These are phyloP conservation scores for Contarinia nasturtii DNA, from an alignment of 1,140 invertebrate species.

Conservation along the genomic window DNA sequence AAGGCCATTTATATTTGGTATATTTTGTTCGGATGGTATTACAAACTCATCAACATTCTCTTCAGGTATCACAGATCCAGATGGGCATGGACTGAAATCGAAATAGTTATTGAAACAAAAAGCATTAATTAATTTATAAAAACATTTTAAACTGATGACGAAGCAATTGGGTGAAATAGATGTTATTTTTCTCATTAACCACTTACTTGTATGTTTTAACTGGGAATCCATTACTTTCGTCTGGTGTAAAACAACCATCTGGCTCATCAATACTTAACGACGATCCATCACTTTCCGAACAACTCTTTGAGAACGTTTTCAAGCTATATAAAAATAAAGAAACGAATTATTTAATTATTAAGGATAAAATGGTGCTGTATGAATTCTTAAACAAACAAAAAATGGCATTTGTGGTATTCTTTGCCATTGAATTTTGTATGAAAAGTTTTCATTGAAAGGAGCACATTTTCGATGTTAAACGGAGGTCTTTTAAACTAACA, in stretches of 20 bases:
- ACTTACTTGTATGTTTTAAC: slow-evolving; percentile 4
- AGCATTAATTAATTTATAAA: slow-evolving; percentile 7
- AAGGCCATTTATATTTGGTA: background rate
- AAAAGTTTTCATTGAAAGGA: too few species aligned
- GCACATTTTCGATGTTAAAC: too few species aligned
- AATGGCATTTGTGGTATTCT: too few species aligned
- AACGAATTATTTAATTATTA: background rate
- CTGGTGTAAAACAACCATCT: slow-evolving; percentile 32
- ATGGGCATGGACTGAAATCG: slow-evolving; percentile 1
- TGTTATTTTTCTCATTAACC: background rate
- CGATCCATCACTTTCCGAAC: slow-evolving; percentile 48
- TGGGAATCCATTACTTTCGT: slow-evolving; percentile 30
- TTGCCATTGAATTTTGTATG: too few species aligned
- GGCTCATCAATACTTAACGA: slow-evolving; percentile 47
- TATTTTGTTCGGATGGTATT: slow-evolving; percentile 6
- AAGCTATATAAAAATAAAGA: slow-evolving; percentile 9
- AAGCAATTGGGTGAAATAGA: background rate
- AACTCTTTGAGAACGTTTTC: slow-evolving; percentile 26
- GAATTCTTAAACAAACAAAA: too few species aligned
- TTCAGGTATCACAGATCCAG: slow-evolving; percentile 30
- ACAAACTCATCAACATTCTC: slow-evolving; percentile 33
- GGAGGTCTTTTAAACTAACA: background rate
- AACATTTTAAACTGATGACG: slow-evolving; percentile 1
- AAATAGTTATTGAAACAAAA: background rate
- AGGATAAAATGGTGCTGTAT: too few species aligned